Evolutionary conservation across 2,888 invertebrate genomes (phyloP).

Genomic region (Cheilosia impressa): DNA sequence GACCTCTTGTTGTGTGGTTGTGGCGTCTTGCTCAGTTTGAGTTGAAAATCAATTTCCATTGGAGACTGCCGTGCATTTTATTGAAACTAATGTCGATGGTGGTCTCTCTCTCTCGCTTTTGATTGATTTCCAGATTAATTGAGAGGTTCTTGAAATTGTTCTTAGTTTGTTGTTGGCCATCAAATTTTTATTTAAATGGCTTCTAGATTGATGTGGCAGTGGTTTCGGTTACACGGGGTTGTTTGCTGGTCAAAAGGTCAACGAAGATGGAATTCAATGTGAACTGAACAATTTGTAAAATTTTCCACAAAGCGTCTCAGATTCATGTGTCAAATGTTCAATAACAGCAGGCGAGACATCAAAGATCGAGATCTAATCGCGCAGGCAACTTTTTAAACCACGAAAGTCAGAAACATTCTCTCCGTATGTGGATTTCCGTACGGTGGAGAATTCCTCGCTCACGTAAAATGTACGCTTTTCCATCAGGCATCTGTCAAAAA

Average conservation of each 20-base stretch:
- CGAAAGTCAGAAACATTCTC: background rate
- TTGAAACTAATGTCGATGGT: slow-evolving; percentile 31
- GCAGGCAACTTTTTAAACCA: too few relatives aligned
- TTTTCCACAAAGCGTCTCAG: too few relatives aligned
- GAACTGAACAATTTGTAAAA: too few relatives aligned
- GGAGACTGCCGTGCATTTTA: slow-evolving; percentile 28
- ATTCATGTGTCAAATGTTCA: too few relatives aligned
- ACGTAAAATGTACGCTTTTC: too few relatives aligned
- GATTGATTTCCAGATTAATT: slow-evolving; percentile 27
- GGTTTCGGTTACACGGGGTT: slow-evolving; percentile 2
- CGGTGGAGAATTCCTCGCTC: too few relatives aligned
- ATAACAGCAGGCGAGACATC: too few relatives aligned
- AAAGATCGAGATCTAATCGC: too few relatives aligned
- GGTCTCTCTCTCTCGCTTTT: slow-evolving; percentile 1
- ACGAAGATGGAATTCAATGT: background rate
- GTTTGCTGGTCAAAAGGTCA: slow-evolving; percentile 3
- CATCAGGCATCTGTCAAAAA: too few relatives aligned
- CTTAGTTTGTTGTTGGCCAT: background rate
- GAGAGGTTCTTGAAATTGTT: slow-evolving; percentile 23
- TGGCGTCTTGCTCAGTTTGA: slow-evolving; percentile 5
- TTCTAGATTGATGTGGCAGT: background rate
- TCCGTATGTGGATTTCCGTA: too few relatives aligned
- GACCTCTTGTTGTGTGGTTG: slow-evolving; percentile 17
- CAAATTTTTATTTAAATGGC: slow-evolving; percentile 13
- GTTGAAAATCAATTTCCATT: slow-evolving; percentile 46